Base-by-base conservation (phyloP, 2,113 vertebrate species). In the Raja brachyura region DNA sequence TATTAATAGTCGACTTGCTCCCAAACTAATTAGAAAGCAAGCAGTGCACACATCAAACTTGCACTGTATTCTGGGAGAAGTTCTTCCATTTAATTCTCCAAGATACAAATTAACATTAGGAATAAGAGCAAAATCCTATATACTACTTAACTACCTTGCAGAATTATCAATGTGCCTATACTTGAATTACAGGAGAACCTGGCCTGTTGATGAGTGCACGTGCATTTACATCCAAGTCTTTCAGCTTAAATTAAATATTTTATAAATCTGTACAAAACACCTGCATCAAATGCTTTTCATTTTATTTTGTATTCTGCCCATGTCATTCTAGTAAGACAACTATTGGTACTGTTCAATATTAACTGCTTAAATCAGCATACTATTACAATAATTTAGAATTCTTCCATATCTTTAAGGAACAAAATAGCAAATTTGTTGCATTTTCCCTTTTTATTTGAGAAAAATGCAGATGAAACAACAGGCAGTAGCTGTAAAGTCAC, bases 281-380 rank as follows among this genome's bases (percentile, higher is more conserved):
- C 31, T 39, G 14, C 61, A 90, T 33, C 18, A 90, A 31, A 66
- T 54, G 59, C 5, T 48, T 63, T 73, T 31, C 33, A 4, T 92
- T 92, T 74, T 92, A 92, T 92, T 92, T 92, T 92, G 31, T 92
- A 92, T 54, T 92, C 90, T 48, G 73, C 66, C 68, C 33, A 74
- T 54, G 39, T 7, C 25, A 25, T 54, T 92, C 90, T 28, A 13
- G 66, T 88, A 88, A 88, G 59, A 14, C 68, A 74, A 68, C 90
- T 68, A 74, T 48, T 73, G 33, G 63, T 39, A 92, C 4, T 73
- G 68, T 73, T 73, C 39, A 11, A 73, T 73, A 92, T 74, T 39
- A 54, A 92, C 16, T 92, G 90, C 22, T 92, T 92, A 92, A 92
- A 73, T 73, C 90, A 92, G 33, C 90, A 92, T 73, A 92, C 31